Base-by-base conservation (phyloP, 2,113 vertebrate species). In the Oncorhynchus mykiss region DNA sequence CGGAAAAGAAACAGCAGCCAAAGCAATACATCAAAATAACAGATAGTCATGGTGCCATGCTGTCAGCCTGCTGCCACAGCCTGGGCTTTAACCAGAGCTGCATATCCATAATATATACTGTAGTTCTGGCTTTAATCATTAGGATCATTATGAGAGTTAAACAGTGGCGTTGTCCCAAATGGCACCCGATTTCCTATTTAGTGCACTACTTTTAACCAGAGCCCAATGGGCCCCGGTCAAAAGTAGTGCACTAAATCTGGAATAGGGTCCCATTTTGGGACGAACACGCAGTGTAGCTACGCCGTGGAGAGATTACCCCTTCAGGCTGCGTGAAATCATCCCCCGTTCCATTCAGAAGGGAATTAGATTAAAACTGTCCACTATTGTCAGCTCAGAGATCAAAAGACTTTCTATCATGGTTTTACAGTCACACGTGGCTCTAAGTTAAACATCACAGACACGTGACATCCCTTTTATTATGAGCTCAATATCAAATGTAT, bases 291-390 rank as follows among this genome's bases (percentile, higher is more conserved):
- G 80, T 72, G 72, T 54, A 16, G 51, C 51, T 54, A 5, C 5
- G 51, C 51, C 4, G 16, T 13, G 69, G 27, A 71, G 75, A 82
- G 79, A 88, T 89, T 82, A 88, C 77, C 86, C 89, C 84, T 82
- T 76, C 45, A 72, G 84, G 24, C 72, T 13, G 70, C 78, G 85
- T 90, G 84, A 89, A 90, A 91, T 87, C 76, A 25, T 72, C 80
- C 81, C 74, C 78, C 79, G 16, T 18, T 71, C 8, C 22, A 18
- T 84, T 84, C 87, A 82, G 78, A 80, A 72, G 69, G 81, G 84
- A 85, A 86, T 90, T 88, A 88, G 86, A 85, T 91, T 86, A 89
- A 87, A 68, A 84, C 84, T 51, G 80, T 85, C 82, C 85, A 70
- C 82, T 80, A 81, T 85, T 86, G 85, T 86, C 78, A 75, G 51